A percentile compares a stretch with the other conserved stretches of the same genome.
phyloP scores from a whole-genome alignment of 2,113 vertebrate species.

The Nothocercus julius region DNA sequence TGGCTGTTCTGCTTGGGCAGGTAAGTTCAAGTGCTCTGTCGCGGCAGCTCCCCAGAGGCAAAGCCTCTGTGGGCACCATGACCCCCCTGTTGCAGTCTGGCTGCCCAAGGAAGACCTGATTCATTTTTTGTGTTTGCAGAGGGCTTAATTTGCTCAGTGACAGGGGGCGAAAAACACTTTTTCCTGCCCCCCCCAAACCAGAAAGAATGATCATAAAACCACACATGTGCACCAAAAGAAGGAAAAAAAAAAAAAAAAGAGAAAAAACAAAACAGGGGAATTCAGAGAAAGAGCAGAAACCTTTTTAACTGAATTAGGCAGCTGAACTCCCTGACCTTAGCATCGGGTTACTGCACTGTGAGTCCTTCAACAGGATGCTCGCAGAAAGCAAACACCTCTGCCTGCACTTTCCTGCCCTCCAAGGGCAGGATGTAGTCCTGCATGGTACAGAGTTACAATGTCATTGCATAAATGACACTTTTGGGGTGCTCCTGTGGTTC shows the following conservation, averaged over 20 bases:
- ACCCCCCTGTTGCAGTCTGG: background rate
- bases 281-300: background rate
- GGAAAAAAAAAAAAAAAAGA: too few species aligned
- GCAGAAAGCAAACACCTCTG: background rate
- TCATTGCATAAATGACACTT: background rate
- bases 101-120: background rate
- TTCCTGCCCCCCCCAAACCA: background rate
- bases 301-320: accelerated
- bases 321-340: background rate
- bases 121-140: background rate
- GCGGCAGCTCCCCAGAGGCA: background rate
- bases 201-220: background rate
- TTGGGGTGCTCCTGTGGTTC: background rate
- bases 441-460: background rate
- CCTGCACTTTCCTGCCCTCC: background rate
- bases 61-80: background rate
- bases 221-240: too few species aligned
- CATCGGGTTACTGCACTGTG: background rate
- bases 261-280: background rate
- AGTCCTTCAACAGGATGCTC: background rate
- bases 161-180: background rate
- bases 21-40: background rate
- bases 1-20: background rate
- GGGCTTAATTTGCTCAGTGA: background rate
- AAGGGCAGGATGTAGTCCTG: background rate